Percentiles rank a stretch among this genome's conserved stretches.
Conservation (phyloP, 2,113 vertebrate genomes). For the Atrichornis clamosus region DNA sequence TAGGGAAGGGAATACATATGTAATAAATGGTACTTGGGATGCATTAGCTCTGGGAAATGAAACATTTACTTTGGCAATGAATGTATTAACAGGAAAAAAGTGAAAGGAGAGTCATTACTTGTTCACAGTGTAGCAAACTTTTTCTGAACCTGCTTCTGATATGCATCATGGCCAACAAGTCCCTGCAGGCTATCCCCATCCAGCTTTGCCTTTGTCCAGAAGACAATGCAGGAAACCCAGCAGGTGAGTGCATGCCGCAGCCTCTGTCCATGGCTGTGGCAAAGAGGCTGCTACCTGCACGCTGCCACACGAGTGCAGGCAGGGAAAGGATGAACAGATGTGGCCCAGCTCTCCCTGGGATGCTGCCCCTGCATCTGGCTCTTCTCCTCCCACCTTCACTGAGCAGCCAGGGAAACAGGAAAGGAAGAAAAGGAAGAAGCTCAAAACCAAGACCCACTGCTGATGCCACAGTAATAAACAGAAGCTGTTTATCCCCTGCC, state of each 20-base stretch:
- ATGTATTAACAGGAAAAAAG: not conserved
- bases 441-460: not conserved
- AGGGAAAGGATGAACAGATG: not conserved
- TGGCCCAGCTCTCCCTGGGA: not conserved
- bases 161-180: not conserved
- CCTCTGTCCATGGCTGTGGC: not conserved
- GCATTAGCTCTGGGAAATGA: not conserved
- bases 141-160: not conserved
- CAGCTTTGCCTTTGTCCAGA: not conserved
- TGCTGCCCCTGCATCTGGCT: not conserved
- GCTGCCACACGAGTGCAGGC: not conserved
- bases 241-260: not conserved
- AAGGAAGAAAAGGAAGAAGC: not conserved
- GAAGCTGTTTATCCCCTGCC: not conserved
- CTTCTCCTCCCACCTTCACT: not conserved
- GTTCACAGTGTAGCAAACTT: not conserved
- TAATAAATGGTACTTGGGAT: not conserved
- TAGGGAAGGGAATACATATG: not conserved
- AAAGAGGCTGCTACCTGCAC: not conserved
- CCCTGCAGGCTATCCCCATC: not conserved
- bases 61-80: not conserved
- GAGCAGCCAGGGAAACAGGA: not conserved
- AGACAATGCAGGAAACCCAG: not conserved
- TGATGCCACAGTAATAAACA: not conserved
- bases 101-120: not conserved